These are phyloP conservation scores for Hyperoplus lanceolatus DNA, from an alignment of 2,797 vertebrate genomes.

Conservation along the genomic window DNA sequence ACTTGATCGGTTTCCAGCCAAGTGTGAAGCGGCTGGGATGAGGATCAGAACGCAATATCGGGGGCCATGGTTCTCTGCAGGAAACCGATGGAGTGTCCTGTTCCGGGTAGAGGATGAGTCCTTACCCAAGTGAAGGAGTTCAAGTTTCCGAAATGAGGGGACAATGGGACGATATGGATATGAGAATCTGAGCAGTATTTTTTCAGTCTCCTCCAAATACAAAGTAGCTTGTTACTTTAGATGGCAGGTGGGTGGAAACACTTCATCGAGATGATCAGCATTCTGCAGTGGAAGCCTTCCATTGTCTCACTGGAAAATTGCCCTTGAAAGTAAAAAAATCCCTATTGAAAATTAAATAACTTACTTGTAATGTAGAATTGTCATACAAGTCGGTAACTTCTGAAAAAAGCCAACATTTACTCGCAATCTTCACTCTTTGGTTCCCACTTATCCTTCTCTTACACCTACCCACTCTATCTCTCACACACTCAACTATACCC, in stretches of 20 bases:
- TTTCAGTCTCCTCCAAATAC: slow-evolving; percentile 7
- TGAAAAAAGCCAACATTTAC: background rate
- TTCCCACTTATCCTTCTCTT: background rate
- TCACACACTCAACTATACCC: background rate
- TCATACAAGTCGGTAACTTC: background rate
- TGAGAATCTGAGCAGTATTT: background rate
- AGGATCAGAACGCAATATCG: no score
- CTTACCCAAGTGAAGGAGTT: no score
- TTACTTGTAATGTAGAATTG: background rate
- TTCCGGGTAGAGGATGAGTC: no score
- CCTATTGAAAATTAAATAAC: background rate
- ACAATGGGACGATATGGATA: no score
- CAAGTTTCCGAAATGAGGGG: no score
- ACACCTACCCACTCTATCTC: background rate
- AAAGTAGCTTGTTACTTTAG: slow-evolving; percentile 25
- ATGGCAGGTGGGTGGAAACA: slow-evolving; percentile 37
- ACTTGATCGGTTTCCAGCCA: no score
- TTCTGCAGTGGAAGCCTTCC: background rate
- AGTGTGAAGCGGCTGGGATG: no score
- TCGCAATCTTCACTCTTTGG: background rate
- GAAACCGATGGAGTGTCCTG: no score
- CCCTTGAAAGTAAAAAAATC: background rate
- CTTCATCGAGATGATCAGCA: slow-evolving; percentile 27
- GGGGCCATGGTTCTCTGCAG: no score
- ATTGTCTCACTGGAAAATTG: background rate